A percentile compares a stretch with the other conserved stretches of the same genome.
phyloP scores from a whole-genome alignment of 2,797 vertebrate species.

The Melanogrammus aeglefinus region DNA sequence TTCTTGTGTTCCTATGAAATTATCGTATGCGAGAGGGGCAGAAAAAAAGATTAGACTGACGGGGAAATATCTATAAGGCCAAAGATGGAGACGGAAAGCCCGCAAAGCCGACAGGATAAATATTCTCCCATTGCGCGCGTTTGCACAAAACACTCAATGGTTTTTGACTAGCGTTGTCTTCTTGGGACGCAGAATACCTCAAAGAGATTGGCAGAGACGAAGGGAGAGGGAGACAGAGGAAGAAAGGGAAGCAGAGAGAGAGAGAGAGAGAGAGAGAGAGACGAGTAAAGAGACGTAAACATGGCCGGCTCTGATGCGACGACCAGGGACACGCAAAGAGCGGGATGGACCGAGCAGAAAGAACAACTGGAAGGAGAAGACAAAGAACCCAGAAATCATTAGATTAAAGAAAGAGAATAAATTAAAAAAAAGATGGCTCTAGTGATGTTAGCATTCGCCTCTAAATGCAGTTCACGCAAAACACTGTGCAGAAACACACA shows the following conservation, averaged over 20 bases:
- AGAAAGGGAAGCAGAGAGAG: background rate
- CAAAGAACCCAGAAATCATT: background rate
- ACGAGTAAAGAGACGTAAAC: background rate
- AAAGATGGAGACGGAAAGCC: background rate
- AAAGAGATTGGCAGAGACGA: background rate
- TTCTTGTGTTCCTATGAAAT: background rate
- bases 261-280: background rate
- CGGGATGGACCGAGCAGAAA: background rate
- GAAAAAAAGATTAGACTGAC: conserved; percentile 42
- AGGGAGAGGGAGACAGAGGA: background rate
- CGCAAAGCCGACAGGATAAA: background rate
- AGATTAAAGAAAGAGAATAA: background rate
- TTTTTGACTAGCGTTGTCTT: background rate
- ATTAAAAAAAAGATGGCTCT: conserved; percentile 22
- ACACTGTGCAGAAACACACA: conserved; percentile 28
- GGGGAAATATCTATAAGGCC: background rate
- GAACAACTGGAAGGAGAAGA: conserved; percentile 1
- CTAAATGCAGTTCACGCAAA: conserved; percentile 39
- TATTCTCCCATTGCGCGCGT: background rate
- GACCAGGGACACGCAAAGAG: background rate
- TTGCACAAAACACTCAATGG: background rate
- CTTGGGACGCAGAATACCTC: background rate
- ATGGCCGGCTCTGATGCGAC: background rate
- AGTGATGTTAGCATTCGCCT: conserved; percentile 55
- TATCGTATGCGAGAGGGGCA: conserved; percentile 41